A percentile compares a stretch with the other conserved stretches of the same genome.
phyloP scores from a whole-genome alignment of 2,113 vertebrate species.

The Arothron firmamentum region DNA sequence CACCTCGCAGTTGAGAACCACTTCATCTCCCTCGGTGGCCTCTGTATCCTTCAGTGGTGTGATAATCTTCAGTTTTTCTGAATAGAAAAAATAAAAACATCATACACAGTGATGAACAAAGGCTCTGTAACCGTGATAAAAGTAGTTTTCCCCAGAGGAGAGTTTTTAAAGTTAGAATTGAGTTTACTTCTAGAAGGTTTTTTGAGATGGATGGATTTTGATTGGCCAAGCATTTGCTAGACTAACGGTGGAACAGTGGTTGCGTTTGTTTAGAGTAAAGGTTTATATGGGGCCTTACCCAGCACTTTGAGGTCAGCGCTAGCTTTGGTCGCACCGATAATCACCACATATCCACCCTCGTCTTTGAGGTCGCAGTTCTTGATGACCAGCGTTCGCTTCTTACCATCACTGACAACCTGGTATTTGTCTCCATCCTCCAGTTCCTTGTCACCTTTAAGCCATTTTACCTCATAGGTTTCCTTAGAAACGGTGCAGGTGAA shows the following conservation, averaged over 20 bases:
- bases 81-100: conserved; percentile 6
- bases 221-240: too few relatives aligned
- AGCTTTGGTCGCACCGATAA: conserved; percentile 85
- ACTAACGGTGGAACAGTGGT: too few relatives aligned
- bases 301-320: conserved; percentile 85
- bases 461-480: conserved; percentile 85
- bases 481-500: conserved; percentile 94
- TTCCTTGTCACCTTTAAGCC: conserved; percentile 80
- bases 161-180: too few relatives aligned
- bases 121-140: too few relatives aligned
- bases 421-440: conserved; percentile 87
- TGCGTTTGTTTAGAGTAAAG: too few relatives aligned
- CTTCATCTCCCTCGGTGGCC: conserved; percentile 85
- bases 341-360: conserved; percentile 82
- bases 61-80: conserved; percentile 93
- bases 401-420: conserved; percentile 85
- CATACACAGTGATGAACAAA: neutral
- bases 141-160: too few relatives aligned
- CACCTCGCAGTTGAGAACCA: conserved; percentile 94
- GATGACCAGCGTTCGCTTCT: conserved; percentile 83
- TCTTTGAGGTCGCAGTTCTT: conserved; percentile 81
- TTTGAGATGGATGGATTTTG: too few relatives aligned
- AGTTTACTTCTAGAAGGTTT: too few relatives aligned
- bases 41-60: conserved; percentile 90
- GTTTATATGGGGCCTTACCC: conserved; percentile 72